Conservation (phyloP, 2,113 vertebrate species). For the Phrynocephalus versicolor region DNA sequence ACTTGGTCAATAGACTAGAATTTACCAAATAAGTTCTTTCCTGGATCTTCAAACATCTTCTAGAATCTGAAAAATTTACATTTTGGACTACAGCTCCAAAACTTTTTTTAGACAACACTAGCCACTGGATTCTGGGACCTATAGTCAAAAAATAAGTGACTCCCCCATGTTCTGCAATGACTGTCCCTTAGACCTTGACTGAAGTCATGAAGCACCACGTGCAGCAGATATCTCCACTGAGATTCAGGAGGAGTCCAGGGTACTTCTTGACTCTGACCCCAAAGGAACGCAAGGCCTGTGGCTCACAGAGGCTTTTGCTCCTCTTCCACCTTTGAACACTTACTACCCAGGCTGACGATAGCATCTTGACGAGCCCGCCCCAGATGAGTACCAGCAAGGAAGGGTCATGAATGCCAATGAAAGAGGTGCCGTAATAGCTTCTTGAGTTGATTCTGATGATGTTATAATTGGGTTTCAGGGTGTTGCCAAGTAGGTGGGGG, state of each 20-base stretch:
- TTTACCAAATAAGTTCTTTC: not conserved
- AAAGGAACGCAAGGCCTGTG: not conserved
- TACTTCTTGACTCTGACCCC: not conserved
- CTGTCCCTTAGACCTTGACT: not conserved
- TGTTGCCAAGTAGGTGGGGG: not conserved
- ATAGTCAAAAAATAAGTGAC: not conserved
- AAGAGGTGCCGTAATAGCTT: conserved; percentile 15
- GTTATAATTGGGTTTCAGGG: conserved; percentile 33
- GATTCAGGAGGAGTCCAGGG: not conserved
- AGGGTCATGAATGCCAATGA: not conserved
- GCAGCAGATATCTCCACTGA: no score
- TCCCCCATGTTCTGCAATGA: not conserved
- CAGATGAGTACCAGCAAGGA: not conserved
- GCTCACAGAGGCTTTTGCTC: not conserved
- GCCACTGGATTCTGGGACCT: no score
- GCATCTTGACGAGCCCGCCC: not conserved
- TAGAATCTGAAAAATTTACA: not conserved
- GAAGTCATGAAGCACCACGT: not conserved
- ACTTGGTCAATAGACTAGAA: not conserved
- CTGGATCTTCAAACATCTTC: not conserved
- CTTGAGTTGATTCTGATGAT: conserved; percentile 25
- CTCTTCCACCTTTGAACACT: not conserved
- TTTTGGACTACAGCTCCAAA: not conserved
- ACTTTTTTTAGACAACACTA: not conserved
- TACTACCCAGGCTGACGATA: not conserved